Conservation (phyloP, 35 echinoderm and acorn worm species). For the Diadema setosum region DNA sequence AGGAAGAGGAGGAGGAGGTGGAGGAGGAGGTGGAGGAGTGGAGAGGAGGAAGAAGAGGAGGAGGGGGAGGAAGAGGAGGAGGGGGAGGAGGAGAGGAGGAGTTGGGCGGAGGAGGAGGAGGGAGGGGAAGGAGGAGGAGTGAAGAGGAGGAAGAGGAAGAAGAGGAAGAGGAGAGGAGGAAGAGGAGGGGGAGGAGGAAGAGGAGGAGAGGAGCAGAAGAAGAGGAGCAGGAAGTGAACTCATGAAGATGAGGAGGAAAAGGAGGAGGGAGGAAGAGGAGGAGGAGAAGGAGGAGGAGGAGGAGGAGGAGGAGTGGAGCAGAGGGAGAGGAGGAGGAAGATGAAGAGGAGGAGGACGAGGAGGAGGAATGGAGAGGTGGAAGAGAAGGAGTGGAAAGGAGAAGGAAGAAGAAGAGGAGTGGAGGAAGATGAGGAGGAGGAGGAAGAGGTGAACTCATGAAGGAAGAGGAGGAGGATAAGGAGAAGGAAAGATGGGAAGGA, state of each 20-base stretch:
- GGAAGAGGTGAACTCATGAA: neutral
- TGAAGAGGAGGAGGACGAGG: neutral
- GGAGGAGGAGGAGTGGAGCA: neutral
- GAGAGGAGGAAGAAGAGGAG: slow-evolving; percentile 20
- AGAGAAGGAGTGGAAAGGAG: neutral
- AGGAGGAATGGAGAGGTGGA: neutral
- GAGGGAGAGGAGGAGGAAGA: neutral
- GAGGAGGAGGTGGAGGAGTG: neutral
- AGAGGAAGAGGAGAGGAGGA: neutral
- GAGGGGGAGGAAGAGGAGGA: neutral
- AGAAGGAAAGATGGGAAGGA: too few species aligned
- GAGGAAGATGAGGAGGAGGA: too few species aligned
- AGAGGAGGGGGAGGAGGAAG: neutral
- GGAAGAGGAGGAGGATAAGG: too few species aligned
- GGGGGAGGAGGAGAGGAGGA: neutral
- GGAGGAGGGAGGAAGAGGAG: neutral
- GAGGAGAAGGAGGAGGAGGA: too few species aligned
- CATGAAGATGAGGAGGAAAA: neutral
- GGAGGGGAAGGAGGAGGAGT: neutral
- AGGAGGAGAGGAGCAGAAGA: too few species aligned
- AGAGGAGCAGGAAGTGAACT: neutral
- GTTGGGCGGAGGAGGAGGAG: too few species aligned
- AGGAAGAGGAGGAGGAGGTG: neutral
- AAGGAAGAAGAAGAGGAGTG: neutral
- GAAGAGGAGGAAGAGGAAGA: neutral